Base-by-base conservation (phyloP, 2,888 invertebrate species). In the Mayetiola destructor region DNA sequence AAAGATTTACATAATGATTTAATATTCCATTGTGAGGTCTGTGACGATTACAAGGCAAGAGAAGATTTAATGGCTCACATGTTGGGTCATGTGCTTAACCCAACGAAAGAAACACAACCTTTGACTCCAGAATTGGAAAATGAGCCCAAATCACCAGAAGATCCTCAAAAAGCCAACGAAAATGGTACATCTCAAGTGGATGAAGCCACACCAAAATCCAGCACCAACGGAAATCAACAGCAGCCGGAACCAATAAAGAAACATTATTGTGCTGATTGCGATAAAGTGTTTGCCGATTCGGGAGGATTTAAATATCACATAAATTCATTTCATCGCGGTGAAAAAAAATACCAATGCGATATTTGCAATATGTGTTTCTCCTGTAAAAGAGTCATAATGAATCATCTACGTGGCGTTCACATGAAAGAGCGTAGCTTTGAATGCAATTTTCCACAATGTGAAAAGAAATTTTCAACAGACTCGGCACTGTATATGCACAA, bases 401-500 rank as follows among this genome's bases (percentile, higher is more conserved):
- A 75, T 58, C 77, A 78, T 66, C 69, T 69, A 57, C 63, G 70
- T 12, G 62, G 69, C 32, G 66, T 74, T 10, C 79, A 79, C 64
- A 67, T 71, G 0, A 73, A 68, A 1, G 73, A 73, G 59, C 64
- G 71, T 37, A 69, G 68, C 1, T 74, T 69, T 61, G 67, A 69
- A 55, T 79, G 79, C 63, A 66, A 68, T 16, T n/a, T n/a, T n/a
- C n/a, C n/a, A n/a, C 61, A 66, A 10, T 79, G 79, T 65, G 69
- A 69, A 9, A 78, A 77, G 63, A 66, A 66, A 12, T 78, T 77
- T 64, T 70, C 73, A 29, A 70, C 75, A 0, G 71, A 70, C 37
- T 74, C 77, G 1, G 70, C 74, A 30, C 66, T 76, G 4, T 76
- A 76, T 66, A 75, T 76, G 55, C 79, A 79, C 66, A 68, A 66